Percentiles rank a stretch among this genome's conserved stretches.
Conservation (phyloP, 1,140 invertebrate genomes). For the Drosophila ficusphila region DNA sequence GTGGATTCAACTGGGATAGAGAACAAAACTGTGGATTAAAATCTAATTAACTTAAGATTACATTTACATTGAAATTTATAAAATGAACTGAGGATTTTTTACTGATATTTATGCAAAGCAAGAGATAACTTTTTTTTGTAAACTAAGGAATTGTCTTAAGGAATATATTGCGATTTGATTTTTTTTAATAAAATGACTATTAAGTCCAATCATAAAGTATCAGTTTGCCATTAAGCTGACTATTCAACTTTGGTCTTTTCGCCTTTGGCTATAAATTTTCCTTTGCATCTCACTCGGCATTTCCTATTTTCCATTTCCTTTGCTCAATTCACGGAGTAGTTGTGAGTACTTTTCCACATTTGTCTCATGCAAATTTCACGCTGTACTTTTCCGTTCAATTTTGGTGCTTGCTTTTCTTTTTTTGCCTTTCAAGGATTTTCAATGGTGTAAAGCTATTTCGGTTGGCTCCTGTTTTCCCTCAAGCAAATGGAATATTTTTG, state of each 20-base stretch:
- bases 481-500: constrained; percentile 50
- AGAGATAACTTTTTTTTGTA: no score
- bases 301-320: neutral
- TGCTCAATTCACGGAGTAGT: constrained; percentile 1
- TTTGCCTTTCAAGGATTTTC: constrained; percentile 9
- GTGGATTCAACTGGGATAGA: neutral
- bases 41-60: no score
- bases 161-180: no score
- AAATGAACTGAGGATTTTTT: no score
- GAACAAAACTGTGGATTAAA: no score
- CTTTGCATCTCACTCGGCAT: neutral
- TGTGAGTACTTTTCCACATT: constrained; percentile 33
- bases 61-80: no score
- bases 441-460: constrained; percentile 22
- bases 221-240: no score
- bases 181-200: no score
- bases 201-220: no score
- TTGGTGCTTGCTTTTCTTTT: constrained; percentile 7
- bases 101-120: no score
- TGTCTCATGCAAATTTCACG: constrained; percentile 40
- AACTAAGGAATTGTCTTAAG: no score
- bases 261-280: neutral
- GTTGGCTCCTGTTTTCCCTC: constrained; percentile 10
- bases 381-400: constrained; percentile 46
- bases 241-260: no score